Conservation (phyloP, 2,888 invertebrate species). For the Tachina fera region DNA sequence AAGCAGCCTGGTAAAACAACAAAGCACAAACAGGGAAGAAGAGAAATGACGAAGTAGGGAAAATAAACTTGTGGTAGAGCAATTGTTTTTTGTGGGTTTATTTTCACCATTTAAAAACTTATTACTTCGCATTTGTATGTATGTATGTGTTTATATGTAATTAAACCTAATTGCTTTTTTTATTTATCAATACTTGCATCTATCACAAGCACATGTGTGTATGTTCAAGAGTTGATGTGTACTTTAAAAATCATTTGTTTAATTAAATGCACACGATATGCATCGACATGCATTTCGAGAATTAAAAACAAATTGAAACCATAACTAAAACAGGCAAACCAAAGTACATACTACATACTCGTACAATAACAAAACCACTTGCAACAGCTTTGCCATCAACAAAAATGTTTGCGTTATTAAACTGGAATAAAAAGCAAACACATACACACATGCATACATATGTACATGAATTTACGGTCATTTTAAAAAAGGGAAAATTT, state of each 20-base stretch:
- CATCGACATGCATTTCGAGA: constrained; percentile 55
- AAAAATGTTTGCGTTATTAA: neutral
- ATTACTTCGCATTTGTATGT: neutral
- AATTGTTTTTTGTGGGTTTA: neutral
- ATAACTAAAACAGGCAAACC: neutral
- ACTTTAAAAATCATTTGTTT: constrained; percentile 56
- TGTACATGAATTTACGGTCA: constrained; percentile 24
- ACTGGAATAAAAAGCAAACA: neutral
- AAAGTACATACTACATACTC: no score
- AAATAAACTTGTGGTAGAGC: no score
- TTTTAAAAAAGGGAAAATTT: constrained; percentile 8
- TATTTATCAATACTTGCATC: neutral
- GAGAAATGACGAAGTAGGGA: neutral
- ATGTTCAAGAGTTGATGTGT: neutral
- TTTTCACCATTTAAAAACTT: neutral
- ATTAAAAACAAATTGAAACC: constrained; percentile 52
- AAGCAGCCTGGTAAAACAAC: no score
- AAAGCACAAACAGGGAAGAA: neutral
- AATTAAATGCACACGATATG: constrained; percentile 67
- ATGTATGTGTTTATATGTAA: neutral
- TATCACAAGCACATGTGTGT: neutral
- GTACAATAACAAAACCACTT: neutral
- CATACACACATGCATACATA: neutral
- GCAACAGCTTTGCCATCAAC: constrained; percentile 1
- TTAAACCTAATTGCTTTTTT: neutral